Percentiles rank a stretch among this genome's conserved stretches.
These are phyloP conservation scores for Ammodytes marinus DNA, from an alignment of 2,113 vertebrate genomes.

Conservation along the genomic window DNA sequence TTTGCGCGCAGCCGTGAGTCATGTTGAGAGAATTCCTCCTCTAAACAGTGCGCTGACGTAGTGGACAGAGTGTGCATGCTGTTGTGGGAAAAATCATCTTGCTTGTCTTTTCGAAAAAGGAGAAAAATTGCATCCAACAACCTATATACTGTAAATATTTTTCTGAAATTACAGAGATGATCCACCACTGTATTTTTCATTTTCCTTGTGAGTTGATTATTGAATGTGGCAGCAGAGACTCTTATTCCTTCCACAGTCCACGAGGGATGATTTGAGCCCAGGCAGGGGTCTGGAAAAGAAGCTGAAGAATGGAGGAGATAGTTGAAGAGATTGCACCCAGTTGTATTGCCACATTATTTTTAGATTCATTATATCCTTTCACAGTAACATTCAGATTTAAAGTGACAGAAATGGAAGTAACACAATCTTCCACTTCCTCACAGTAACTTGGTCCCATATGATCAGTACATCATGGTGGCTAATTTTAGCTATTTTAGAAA, in stretches of 20 bases:
- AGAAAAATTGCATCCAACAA: conserved; percentile 24
- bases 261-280: background rate
- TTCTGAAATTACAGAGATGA: background rate
- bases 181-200: background rate
- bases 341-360: background rate
- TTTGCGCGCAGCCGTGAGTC: conserved; percentile 71
- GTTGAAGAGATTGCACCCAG: background rate
- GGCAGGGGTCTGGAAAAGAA: background rate
- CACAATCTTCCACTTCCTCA: background rate
- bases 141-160: background rate
- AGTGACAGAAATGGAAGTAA: background rate
- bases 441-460: background rate
- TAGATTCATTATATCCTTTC: background rate
- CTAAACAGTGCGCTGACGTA: conserved; percentile 63
- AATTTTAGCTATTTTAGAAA: background rate
- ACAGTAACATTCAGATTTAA: background rate
- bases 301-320: background rate
- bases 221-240: background rate
- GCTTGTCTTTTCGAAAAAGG: conserved; percentile 35
- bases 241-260: background rate
- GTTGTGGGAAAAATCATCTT: conserved; percentile 39
- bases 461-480: background rate
- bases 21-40: conserved; percentile 71
- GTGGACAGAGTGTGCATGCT: background rate
- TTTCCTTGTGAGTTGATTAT: background rate